phyloP scores from a whole-genome alignment of 2,888 invertebrate species.

The Scaptomyza polygonia region DNA sequence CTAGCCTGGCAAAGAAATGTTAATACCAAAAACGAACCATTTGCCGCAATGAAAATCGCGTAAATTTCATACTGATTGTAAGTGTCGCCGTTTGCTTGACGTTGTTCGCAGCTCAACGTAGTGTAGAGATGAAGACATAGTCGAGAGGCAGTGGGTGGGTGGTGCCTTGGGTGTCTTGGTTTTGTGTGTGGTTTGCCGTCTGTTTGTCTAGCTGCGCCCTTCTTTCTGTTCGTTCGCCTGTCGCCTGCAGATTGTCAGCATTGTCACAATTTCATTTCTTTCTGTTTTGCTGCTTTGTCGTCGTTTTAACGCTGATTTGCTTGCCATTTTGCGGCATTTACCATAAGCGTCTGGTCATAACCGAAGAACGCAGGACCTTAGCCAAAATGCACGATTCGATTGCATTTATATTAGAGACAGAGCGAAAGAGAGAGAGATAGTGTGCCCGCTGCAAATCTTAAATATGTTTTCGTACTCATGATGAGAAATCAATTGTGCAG shows the following conservation, averaged over 20 bases:
- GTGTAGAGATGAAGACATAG: slow-evolving; percentile 49
- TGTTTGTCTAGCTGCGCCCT: slow-evolving; percentile 57
- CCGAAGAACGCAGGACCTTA: slow-evolving; percentile 17
- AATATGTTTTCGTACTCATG: neutral
- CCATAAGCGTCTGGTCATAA: slow-evolving; percentile 53
- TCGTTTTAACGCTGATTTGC: slow-evolving; percentile 68
- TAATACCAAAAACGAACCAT: slow-evolving; percentile 79
- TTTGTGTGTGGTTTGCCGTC: slow-evolving; percentile 54
- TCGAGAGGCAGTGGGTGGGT: slow-evolving; percentile 5
- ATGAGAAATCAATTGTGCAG: neutral
- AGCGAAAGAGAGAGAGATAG: slow-evolving; percentile 14
- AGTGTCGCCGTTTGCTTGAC: slow-evolving; percentile 76
- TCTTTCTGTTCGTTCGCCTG: slow-evolving; percentile 50
- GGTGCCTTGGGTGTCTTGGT: slow-evolving; percentile 9
- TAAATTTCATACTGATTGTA: slow-evolving; percentile 80
- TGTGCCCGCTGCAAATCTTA: slow-evolving; percentile 69
- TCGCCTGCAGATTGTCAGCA: slow-evolving; percentile 79
- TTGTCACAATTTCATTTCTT: slow-evolving; percentile 74
- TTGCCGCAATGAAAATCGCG: slow-evolving; percentile 80
- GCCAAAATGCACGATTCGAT: slow-evolving; percentile 69
- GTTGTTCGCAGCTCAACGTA: slow-evolving; percentile 35
- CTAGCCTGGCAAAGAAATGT: slow-evolving; percentile 71
- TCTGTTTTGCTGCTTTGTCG: slow-evolving; percentile 17
- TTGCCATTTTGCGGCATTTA: slow-evolving; percentile 76
- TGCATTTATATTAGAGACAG: slow-evolving; percentile 57